phyloP scores from a whole-genome alignment of 2,888 invertebrate genomes.

The Drosophila mayaguana region DNA sequence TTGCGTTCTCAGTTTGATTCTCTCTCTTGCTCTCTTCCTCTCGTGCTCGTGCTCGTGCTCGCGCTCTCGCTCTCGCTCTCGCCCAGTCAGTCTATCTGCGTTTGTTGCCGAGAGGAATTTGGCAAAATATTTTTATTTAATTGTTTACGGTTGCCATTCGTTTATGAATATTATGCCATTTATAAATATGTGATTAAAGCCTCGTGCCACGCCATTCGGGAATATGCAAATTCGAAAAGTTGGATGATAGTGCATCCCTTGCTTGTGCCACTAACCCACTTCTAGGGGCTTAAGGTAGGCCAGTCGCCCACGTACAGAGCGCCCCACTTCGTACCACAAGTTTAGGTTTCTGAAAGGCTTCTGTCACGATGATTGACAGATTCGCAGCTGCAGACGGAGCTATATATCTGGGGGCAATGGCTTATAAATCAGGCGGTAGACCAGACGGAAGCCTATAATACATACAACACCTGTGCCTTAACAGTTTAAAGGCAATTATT shows the following conservation, averaged over 20 bases:
- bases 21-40: neutral
- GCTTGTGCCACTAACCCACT: constrained; percentile 58
- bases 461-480: constrained; percentile 31
- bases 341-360: neutral
- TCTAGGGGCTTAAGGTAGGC: constrained; percentile 68
- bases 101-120: constrained; percentile 21
- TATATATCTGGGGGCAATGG: constrained; percentile 9
- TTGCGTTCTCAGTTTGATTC: constrained; percentile 56
- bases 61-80: neutral
- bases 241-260: constrained; percentile 11
- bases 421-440: constrained; percentile 16
- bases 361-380: neutral
- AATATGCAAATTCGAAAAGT: neutral
- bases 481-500: constrained; percentile 30
- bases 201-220: constrained; percentile 6
- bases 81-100: neutral
- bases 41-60: neutral
- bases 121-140: constrained; percentile 39
- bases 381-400: constrained; percentile 7
- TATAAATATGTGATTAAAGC: constrained; percentile 41
- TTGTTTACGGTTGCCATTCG: constrained; percentile 49
- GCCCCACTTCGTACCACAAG: neutral
- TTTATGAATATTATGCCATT: constrained; percentile 44
- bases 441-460: constrained; percentile 1
- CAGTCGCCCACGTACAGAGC: neutral